A percentile compares a stretch with the other conserved stretches of the same genome.
These are phyloP conservation scores for Epiblema foenella DNA, from an alignment of 2,888 invertebrate species.

Conservation along the genomic window DNA sequence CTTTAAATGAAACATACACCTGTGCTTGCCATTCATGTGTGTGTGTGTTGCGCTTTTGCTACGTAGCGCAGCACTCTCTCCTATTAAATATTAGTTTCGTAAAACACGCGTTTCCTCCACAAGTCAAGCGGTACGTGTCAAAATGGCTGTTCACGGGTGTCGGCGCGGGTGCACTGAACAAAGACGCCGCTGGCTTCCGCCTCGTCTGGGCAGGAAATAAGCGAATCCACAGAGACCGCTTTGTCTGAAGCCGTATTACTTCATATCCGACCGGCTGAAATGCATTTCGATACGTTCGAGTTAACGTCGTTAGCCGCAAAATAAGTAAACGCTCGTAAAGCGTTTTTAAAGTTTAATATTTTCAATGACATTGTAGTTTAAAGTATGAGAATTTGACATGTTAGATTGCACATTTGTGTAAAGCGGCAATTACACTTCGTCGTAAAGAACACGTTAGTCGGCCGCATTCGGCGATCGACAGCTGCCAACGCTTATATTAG, in stretches of 20 bases:
- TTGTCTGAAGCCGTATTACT: conserved; percentile 62
- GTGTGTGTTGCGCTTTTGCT: background rate
- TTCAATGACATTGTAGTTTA: background rate
- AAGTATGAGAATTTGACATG: too few species aligned
- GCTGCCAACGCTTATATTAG: too few species aligned
- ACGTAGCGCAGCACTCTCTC: background rate
- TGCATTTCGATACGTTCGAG: conserved; percentile 46
- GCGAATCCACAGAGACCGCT: conserved; percentile 66
- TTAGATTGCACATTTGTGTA: too few species aligned
- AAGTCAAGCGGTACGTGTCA: conserved; percentile 40
- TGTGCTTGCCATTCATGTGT: too few species aligned
- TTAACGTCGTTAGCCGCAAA: conserved; percentile 36
- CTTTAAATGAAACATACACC: too few species aligned
- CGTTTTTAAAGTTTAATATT: background rate
- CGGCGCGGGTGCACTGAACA: conserved; percentile 47
- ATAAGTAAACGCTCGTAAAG: conserved; percentile 3
- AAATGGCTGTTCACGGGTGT: conserved; percentile 16
- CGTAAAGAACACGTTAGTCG: too few species aligned
- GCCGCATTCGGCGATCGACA: too few species aligned
- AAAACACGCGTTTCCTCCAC: conserved; percentile 13
- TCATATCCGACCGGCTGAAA: conserved; percentile 54
- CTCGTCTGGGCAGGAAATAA: conserved; percentile 79
- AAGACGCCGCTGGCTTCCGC: conserved; percentile 67
- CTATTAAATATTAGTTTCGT: conserved; percentile 20
- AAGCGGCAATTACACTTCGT: too few species aligned